These are phyloP conservation scores for Dryomyza anilis DNA, from an alignment of 2,888 invertebrate genomes.

Conservation along the genomic window DNA sequence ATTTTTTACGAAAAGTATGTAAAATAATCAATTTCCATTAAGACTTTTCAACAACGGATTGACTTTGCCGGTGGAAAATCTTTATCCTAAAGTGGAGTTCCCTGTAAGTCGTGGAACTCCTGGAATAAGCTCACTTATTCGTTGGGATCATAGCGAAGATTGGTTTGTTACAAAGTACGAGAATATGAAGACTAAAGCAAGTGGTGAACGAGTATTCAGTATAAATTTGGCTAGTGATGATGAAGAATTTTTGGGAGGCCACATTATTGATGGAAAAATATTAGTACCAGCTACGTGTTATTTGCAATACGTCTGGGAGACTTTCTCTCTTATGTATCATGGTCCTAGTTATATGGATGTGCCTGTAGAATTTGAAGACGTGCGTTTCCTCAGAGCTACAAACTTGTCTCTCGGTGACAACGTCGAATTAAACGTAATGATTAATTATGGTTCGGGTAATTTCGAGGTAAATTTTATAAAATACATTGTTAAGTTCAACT, in stretches of 20 bases:
- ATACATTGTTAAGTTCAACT: neutral
- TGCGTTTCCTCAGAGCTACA: constrained; percentile 82
- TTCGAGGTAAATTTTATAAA: constrained; percentile 63
- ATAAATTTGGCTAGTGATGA: constrained; percentile 70
- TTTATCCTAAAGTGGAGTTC: constrained; percentile 76
- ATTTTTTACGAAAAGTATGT: neutral
- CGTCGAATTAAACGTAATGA: constrained; percentile 64
- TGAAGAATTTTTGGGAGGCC: constrained; percentile 76
- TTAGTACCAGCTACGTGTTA: constrained; percentile 80
- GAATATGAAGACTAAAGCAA: constrained; percentile 70
- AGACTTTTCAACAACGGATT: constrained; percentile 78
- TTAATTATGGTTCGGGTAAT: constrained; percentile 68
- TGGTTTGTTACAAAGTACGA: constrained; percentile 75
- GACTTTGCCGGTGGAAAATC: constrained; percentile 72
- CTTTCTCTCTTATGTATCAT: constrained; percentile 71
- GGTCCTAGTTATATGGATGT: constrained; percentile 70
- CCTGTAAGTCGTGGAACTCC: constrained; percentile 87
- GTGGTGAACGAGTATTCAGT: constrained; percentile 69
- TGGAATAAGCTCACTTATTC: constrained; percentile 77
- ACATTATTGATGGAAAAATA: constrained; percentile 80
- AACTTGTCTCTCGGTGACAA: constrained; percentile 71
- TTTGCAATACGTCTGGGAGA: constrained; percentile 75
- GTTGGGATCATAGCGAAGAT: constrained; percentile 82
- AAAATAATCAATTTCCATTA: constrained; percentile 38
- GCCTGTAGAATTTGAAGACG: constrained; percentile 80